These are phyloP conservation scores for Calcarius lapponicus DNA, from an alignment of 2,797 vertebrate species.

Conservation along the genomic window DNA sequence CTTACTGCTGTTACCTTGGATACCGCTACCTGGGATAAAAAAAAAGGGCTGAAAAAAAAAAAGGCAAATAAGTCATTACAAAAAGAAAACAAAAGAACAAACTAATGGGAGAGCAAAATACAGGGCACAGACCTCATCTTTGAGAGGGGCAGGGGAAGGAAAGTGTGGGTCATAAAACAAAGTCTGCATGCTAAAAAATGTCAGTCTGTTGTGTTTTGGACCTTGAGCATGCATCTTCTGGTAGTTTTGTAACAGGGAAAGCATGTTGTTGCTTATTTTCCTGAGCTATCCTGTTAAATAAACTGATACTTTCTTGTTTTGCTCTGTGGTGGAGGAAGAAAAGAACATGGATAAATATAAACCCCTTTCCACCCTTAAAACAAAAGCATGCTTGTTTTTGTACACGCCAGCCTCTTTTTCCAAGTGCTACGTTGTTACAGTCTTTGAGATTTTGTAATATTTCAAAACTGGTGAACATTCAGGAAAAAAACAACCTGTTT, in stretches of 20 bases:
- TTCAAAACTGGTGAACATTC: slow-evolving; percentile 12
- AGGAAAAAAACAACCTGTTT: neutral
- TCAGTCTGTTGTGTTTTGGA: slow-evolving; percentile 1
- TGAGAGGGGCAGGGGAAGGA: neutral
- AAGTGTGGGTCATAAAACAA: neutral
- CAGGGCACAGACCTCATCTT: neutral
- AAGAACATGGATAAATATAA: neutral
- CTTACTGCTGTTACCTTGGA: slow-evolving; percentile 63
- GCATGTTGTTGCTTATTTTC: slow-evolving; percentile 12
- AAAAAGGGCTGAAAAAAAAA: neutral
- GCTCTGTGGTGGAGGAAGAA: neutral
- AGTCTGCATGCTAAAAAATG: slow-evolving; percentile 27
- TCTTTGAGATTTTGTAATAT: slow-evolving; percentile 40
- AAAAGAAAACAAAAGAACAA: neutral
- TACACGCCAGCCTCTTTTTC: neutral
- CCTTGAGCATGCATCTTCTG: neutral
- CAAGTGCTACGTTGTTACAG: slow-evolving; percentile 1
- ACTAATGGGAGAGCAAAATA: neutral
- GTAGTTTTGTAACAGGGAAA: neutral
- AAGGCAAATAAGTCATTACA: neutral
- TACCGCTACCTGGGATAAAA: neutral
- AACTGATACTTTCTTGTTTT: neutral
- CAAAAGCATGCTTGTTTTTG: slow-evolving; percentile 32
- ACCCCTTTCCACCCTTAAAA: neutral
- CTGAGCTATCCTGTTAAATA: neutral